Conservation (phyloP, 2,888 invertebrate species). For the Neocrepidodera transversa region DNA sequence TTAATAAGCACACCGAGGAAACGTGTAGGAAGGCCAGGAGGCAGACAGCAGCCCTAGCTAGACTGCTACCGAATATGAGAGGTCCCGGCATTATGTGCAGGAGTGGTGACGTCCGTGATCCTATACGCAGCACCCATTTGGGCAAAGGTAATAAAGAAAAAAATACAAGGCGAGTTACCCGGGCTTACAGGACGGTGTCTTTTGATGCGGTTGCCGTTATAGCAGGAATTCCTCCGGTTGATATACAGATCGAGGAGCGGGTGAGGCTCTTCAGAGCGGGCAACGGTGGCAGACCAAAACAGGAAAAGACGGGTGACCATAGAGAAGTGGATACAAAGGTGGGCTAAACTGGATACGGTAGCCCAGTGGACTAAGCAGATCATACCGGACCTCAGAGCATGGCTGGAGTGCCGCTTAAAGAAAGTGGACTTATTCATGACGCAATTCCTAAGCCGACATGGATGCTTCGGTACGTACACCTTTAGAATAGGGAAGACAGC, state of each 20-base stretch:
- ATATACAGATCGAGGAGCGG: not conserved
- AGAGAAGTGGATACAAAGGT: not conserved
- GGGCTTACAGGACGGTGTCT: conserved; percentile 2
- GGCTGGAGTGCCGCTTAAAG: not conserved
- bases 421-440: not conserved
- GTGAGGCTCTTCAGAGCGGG: not conserved
- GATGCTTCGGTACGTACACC: not conserved
- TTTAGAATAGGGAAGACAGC: not conserved
- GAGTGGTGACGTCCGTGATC: conserved; percentile 8
- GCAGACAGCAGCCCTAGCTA: too few relatives aligned
- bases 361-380: conserved; percentile 1
- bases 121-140: conserved; percentile 29
- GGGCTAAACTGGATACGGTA: not conserved
- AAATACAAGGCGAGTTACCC: not conserved
- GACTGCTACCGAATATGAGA: too few relatives aligned
- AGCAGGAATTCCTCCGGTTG: not conserved
- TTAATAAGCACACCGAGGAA: too few relatives aligned
- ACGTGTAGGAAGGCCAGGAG: too few relatives aligned
- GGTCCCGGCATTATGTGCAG: too few relatives aligned
- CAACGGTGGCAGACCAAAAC: not conserved
- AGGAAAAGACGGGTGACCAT: not conserved
- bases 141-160: not conserved
- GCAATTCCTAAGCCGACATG: not conserved
- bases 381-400: not conserved
- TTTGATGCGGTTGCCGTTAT: not conserved